Conservation (phyloP, 2,113 vertebrate genomes). For the Sciurus niger region DNA sequence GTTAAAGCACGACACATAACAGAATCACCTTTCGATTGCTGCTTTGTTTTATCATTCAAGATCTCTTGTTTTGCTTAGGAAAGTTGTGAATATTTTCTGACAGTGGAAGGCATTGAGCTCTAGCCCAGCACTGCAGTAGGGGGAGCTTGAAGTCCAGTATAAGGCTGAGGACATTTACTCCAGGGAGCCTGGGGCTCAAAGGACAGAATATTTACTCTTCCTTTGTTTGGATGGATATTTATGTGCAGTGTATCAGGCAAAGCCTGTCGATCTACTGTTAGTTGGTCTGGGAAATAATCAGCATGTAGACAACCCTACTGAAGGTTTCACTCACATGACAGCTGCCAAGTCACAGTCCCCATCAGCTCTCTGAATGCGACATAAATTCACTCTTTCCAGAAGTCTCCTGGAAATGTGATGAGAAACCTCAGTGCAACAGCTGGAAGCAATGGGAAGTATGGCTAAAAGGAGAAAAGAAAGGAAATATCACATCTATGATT, state of each 20-base stretch:
- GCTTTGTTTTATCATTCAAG: neutral
- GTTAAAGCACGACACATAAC: neutral
- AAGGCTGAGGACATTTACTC: neutral
- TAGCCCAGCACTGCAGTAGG: neutral
- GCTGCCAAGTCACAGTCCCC: constrained; percentile 87
- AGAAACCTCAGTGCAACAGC: constrained; percentile 87
- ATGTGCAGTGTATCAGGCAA: neutral
- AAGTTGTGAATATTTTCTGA: neutral
- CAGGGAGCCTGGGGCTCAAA: no score
- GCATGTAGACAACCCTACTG: neutral
- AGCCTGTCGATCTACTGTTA: neutral
- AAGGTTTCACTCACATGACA: constrained; percentile 87
- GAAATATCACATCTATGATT: neutral
- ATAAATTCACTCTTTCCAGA: constrained; percentile 84
- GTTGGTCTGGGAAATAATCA: neutral
- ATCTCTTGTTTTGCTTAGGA: neutral
- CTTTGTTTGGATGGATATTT: neutral
- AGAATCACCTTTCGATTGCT: neutral
- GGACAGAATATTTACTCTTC: neutral
- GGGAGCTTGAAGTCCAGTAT: rapidly evolving
- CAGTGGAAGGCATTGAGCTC: neutral
- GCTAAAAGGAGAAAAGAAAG: constrained; percentile 81
- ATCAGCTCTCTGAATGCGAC: constrained; percentile 85
- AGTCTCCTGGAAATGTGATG: constrained; percentile 82
- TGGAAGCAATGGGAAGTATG: constrained; percentile 87